Evolutionary conservation across 2,797 vertebrate genomes (phyloP).

Genomic region (Oreochromis mossambicus): DNA sequence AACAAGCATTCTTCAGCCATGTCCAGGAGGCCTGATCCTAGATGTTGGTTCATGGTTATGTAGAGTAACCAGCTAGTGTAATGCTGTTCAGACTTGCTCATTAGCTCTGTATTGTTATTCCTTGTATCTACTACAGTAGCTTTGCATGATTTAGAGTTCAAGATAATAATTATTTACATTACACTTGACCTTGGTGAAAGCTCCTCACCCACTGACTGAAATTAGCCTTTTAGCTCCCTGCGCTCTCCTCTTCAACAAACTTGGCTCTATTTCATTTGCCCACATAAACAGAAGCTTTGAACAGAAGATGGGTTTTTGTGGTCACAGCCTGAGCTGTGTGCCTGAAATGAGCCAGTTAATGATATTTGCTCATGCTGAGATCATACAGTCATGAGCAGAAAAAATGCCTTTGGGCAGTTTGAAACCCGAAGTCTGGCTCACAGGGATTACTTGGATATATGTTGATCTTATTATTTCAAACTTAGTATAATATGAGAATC

Average conservation of each 20-base stretch:
- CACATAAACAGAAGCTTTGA: not conserved
- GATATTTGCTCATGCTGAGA: not conserved
- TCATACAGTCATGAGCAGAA: not conserved
- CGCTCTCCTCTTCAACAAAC: not conserved
- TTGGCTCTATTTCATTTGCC: not conserved
- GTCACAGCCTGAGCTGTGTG: not conserved
- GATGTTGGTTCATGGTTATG: not conserved
- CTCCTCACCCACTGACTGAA: not conserved
- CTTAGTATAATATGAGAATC: not conserved
- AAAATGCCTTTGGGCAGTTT: not conserved
- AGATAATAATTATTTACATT: not conserved
- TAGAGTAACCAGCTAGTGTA: not conserved
- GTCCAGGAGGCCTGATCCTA: not conserved
- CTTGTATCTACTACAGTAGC: not conserved
- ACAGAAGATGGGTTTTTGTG: not conserved
- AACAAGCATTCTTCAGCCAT: not conserved
- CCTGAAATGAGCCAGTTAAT: not conserved
- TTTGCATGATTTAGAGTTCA: not conserved
- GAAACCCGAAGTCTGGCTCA: not conserved
- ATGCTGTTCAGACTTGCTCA: not conserved
- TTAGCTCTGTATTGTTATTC: not conserved
- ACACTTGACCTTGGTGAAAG: not conserved
- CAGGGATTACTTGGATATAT: not conserved
- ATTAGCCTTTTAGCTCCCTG: not conserved
- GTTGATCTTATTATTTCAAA: not conserved